Percentiles rank a stretch among this genome's conserved stretches.
Evolutionary conservation across 2,888 invertebrate species (phyloP).

Genomic region (Pharmacophagus antenor): DNA sequence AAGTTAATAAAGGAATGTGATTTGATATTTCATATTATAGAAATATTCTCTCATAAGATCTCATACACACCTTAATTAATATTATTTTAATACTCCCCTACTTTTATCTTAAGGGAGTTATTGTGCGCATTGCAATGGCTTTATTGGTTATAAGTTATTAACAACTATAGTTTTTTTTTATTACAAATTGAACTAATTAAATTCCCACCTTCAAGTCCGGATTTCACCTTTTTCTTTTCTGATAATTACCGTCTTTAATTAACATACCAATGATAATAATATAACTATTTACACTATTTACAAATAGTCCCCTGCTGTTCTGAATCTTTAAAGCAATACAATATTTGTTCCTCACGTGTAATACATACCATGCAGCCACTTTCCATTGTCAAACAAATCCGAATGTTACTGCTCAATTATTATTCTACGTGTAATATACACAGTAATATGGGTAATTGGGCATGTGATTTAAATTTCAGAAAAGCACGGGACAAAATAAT

Average conservation of each 20-base stretch:
- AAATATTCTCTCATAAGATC: not conserved
- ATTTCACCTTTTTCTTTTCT: not conserved
- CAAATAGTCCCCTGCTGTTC: slow-evolving; percentile 15
- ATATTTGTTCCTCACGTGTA: slow-evolving; percentile 11
- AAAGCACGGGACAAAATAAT: slow-evolving; percentile 12
- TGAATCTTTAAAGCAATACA: slow-evolving; percentile 25
- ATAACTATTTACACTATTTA: slow-evolving; percentile 23
- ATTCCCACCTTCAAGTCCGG: slow-evolving; percentile 3
- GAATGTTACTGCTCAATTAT: slow-evolving; percentile 1
- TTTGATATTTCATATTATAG: too few relatives aligned
- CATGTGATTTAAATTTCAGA: slow-evolving; percentile 23
- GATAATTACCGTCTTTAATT: not conserved
- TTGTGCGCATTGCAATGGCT: slow-evolving; percentile 10
- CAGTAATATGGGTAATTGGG: slow-evolving; percentile 14
- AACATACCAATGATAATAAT: slow-evolving; percentile 1
- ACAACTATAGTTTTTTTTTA: not conserved
- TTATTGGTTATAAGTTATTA: not conserved
- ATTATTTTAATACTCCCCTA: not conserved
- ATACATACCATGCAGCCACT: slow-evolving; percentile 13
- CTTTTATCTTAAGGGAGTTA: not conserved
- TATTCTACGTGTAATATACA: slow-evolving; percentile 12
- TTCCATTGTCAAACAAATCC: not conserved
- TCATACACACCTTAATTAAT: slow-evolving; percentile 6
- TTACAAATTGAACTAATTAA: not conserved
- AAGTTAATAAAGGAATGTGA: not conserved